Evolutionary conservation across 2,797 vertebrate genomes (phyloP).

Genomic region (Parauchenoglanis punctatus): DNA sequence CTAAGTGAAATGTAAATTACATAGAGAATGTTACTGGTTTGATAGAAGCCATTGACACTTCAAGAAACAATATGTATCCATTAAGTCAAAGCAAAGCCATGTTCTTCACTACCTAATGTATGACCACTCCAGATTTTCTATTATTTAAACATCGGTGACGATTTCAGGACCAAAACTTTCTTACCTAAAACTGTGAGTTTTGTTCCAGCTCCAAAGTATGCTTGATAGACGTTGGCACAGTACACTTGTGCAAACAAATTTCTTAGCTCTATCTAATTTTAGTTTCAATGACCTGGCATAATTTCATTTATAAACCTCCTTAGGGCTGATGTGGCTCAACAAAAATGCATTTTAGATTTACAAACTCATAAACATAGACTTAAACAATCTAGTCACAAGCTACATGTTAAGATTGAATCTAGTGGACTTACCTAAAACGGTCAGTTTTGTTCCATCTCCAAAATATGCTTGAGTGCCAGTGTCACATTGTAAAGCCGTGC

Average conservation of each 20-base stretch:
- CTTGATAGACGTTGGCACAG: conserved; percentile 64
- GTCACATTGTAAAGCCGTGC: conserved; percentile 63
- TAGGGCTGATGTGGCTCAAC: not conserved
- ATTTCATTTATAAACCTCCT: not conserved
- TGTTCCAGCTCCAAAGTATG: conserved; percentile 68
- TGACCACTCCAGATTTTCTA: no score
- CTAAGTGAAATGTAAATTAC: not conserved
- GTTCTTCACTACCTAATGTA: not conserved
- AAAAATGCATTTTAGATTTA: not conserved
- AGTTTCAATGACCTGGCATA: not conserved
- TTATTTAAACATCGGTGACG: not conserved
- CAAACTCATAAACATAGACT: not conserved
- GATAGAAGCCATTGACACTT: not conserved
- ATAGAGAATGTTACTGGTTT: not conserved
- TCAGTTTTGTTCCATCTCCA: conserved; percentile 60
- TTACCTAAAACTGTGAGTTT: conserved; percentile 72
- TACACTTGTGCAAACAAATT: conserved; percentile 41
- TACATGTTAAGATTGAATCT: not conserved
- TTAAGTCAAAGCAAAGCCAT: not conserved
- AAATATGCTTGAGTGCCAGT: conserved; percentile 59
- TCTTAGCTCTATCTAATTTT: not conserved
- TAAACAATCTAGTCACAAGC: not conserved
- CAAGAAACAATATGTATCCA: not conserved
- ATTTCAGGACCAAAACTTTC: not conserved
- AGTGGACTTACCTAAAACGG: conserved; percentile 60